phyloP scores from a whole-genome alignment of 2,888 invertebrate species.

The Drosophila birchii region DNA sequence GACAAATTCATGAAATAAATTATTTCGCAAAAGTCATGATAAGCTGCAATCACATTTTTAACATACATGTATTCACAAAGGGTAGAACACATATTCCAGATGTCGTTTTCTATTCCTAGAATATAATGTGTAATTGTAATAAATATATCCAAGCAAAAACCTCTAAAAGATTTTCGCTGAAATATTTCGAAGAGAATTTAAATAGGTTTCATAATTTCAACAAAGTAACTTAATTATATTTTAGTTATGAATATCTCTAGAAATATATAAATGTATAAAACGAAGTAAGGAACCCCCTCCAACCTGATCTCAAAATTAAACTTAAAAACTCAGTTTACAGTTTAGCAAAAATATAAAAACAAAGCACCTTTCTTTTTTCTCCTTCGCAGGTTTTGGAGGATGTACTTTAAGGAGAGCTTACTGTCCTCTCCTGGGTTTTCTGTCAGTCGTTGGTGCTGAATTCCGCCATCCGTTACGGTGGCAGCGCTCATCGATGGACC shows the following conservation, averaged over 20 bases:
- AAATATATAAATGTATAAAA: neutral
- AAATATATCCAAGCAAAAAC: neutral
- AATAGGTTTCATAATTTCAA: neutral
- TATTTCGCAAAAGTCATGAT: neutral
- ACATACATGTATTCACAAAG: neutral
- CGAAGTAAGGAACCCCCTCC: no score
- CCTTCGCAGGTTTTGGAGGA: slow-evolving; percentile 10
- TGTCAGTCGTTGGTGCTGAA: slow-evolving; percentile 24
- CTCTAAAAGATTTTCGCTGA: accelerated
- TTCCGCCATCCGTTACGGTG: slow-evolving; percentile 23
- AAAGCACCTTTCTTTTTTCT: slow-evolving; percentile 30
- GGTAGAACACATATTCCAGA: neutral
- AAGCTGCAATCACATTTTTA: neutral
- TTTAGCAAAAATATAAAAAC: neutral
- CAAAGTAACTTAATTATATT: neutral
- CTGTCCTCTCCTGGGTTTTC: neutral
- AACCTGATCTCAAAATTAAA: neutral
- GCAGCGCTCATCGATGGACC: neutral
- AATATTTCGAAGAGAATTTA: neutral
- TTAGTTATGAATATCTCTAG: neutral
- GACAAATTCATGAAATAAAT: no score
- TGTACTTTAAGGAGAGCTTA: neutral
- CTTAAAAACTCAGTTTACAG: neutral
- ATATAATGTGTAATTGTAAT: neutral
- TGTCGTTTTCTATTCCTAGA: neutral